Conservation (phyloP, 1,140 invertebrate genomes). For the Pantala flavescens region DNA sequence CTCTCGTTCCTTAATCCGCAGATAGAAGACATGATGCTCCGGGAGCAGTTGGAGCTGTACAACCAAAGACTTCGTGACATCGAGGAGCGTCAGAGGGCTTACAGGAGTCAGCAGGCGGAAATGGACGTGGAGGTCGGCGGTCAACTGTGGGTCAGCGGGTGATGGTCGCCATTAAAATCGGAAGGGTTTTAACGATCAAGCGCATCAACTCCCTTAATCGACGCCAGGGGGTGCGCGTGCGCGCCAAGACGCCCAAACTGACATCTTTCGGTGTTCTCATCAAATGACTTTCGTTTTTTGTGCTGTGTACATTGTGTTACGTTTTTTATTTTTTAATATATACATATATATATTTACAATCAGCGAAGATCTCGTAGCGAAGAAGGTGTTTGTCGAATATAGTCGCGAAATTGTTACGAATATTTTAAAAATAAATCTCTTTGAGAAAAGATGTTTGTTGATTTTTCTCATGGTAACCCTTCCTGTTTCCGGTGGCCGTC, state of each 20-base stretch:
- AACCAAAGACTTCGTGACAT: constrained; percentile 77
- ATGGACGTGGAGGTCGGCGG: constrained; percentile 1
- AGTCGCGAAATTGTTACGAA: neutral
- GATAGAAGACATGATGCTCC: constrained; percentile 70
- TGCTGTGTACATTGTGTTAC: neutral
- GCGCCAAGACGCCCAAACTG: too few relatives aligned
- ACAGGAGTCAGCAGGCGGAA: constrained; percentile 47
- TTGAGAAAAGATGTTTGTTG: neutral
- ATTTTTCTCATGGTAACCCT: neutral
- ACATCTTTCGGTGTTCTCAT: neutral
- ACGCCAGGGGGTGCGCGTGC: too few relatives aligned
- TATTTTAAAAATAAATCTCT: neutral
- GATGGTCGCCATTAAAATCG: neutral
- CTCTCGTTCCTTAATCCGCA: constrained; percentile 23
- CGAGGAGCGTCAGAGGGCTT: constrained; percentile 77
- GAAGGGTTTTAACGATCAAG: too few relatives aligned
- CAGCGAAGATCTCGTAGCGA: neutral
- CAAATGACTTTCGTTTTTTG: neutral
- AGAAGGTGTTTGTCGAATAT: neutral
- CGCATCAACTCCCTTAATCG: too few relatives aligned
- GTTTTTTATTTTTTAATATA: neutral
- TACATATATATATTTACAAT: neutral
- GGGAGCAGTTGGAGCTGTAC: constrained; percentile 85
- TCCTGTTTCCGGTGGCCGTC: neutral
- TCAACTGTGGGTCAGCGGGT: constrained; percentile 2